Conservation (phyloP, 2,113 vertebrate genomes). For the Pontoporia blainvillei region DNA sequence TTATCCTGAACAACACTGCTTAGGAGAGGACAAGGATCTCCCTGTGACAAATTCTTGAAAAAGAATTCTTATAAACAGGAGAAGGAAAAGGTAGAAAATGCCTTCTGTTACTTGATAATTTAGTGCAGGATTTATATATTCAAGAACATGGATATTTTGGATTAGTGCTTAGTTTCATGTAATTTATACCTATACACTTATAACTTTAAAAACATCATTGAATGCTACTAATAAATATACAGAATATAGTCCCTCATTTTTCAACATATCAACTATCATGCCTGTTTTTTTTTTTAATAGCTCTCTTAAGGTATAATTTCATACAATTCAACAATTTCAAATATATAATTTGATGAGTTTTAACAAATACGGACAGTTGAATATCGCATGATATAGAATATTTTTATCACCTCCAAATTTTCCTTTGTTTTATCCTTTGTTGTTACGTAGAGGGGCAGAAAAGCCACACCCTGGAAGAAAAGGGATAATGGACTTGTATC, state of each 20-base stretch:
- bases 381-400: neutral
- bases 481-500: neutral
- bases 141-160: neutral
- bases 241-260: neutral
- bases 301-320: neutral
- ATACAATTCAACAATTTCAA: neutral
- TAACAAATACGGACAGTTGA: neutral
- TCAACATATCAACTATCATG: neutral
- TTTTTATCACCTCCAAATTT: neutral
- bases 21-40: neutral
- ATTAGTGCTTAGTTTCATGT: neutral
- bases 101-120: neutral
- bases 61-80: neutral
- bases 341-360: neutral
- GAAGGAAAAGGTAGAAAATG: neutral
- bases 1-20: neutral
- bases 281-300: neutral
- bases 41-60: neutral
- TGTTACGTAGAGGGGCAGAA: neutral
- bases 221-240: neutral
- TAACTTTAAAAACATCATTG: neutral
- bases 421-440: neutral
- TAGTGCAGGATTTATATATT: neutral
- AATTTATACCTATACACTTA: neutral
- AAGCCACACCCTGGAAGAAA: neutral